Base-by-base conservation (phyloP, 2,888 invertebrate genomes). In the Loripinus fragilis region DNA sequence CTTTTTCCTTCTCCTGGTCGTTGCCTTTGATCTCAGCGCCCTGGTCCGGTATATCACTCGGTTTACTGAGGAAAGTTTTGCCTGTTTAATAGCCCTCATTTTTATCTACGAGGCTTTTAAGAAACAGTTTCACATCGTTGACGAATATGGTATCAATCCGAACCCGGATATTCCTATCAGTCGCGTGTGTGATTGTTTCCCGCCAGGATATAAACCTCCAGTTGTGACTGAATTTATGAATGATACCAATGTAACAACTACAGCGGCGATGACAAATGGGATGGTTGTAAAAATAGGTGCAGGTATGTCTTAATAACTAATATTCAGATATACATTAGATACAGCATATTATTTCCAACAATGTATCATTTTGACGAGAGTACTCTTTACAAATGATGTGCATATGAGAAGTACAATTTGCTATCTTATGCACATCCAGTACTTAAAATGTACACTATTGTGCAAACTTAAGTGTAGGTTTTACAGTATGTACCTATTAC, bases 61-160 rank as follows among this genome's bases (percentile, higher is more conserved):
- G 85, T 99, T 99, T 93, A 99, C 99, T 0, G 99, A 99, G 94
- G 99, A 99, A 94, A 98, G 98, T 93, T 99, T 99, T 92, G 99
- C 99, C 23, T 97, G 98, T 1, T 95, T 99, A 33, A 99, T 99
- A 92, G 98, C 99, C 45, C 97, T 99, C 91, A 99, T 99, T 92
- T 99, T 99, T 94, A 98, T 99, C 94, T 97, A 97, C 93, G 98
- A 99, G 96, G 98, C 99, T 73, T 96, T 99, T 87, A 98, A 98
- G 95, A 99, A 99, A 94, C 97, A 98, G 69, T 94, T 97, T 87
- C 95, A 96, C 67, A 91, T 92, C 45, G 69, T 81, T 2, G 75
- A 81, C 30, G 72, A 82, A 8, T 79, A 86, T 42, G 83, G 83
- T 17, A 76, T 83, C 30, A 82, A 83, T 33, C 72, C 76, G 0